Percentiles rank a stretch among this genome's conserved stretches.
Evolutionary conservation across 2,888 invertebrate species (phyloP).

Genomic region (Drepanosiphum platanoidis): DNA sequence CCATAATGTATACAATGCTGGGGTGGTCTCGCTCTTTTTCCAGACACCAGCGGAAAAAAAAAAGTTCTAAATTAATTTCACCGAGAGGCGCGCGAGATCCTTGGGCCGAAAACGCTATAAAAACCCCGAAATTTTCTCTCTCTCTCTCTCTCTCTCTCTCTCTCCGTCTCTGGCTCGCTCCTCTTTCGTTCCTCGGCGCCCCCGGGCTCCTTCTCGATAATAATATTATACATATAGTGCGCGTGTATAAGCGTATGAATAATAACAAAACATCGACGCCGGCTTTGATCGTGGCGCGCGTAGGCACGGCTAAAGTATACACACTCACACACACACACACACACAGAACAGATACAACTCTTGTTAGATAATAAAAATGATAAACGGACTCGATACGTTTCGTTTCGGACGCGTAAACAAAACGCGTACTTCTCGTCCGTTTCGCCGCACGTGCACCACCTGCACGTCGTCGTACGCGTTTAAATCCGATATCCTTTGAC

Average conservation of each 20-base stretch:
- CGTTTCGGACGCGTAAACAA: slow-evolving; percentile 24
- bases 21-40: slow-evolving; percentile 51
- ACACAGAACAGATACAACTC: slow-evolving; percentile 33
- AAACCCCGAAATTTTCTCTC: slow-evolving; percentile 23
- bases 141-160: not conserved
- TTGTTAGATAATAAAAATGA: slow-evolving; percentile 51
- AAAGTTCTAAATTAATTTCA: slow-evolving; percentile 49
- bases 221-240: not conserved
- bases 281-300: slow-evolving; percentile 39
- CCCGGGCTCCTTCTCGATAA: not conserved
- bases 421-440: not conserved
- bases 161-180: not conserved
- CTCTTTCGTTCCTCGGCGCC: not conserved
- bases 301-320: not conserved
- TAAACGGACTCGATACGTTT: slow-evolving; percentile 30
- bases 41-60: slow-evolving; percentile 30
- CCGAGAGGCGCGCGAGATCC: not conserved
- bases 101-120: slow-evolving; percentile 42
- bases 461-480: no score
- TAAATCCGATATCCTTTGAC: no score
- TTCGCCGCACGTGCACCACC: no score
- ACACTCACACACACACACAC: not conserved
- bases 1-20: slow-evolving; percentile 50
- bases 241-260: not conserved
- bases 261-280: slow-evolving; percentile 17